Evolutionary conservation across 2,888 invertebrate species (phyloP), one percentile per base, ranked within the genome.

Genomic region (Drosophila pullipes): DNA sequence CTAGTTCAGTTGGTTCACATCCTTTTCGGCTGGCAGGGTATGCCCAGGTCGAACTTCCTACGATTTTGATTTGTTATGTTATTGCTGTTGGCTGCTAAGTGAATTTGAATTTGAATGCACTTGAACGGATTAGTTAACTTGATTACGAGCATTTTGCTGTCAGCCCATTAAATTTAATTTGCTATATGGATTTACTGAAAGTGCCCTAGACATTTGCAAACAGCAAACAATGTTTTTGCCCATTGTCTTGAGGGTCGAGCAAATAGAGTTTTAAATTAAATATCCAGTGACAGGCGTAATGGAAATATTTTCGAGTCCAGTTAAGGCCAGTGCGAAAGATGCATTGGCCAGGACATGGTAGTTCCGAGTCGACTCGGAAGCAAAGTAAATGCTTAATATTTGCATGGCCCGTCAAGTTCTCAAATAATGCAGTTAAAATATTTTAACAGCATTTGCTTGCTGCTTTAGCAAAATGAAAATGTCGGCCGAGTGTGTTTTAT

Each of bases 81-180:
- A 13, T 58, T 52, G 60, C 47, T 64, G 49, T 35, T 55, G 33
- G 58, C 58, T 76, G 67, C 59, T 41, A 73, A 82, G 69, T 70
- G 77, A 88, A 90, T 79, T 88, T 80, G 76, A 88, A 87, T 90
- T 90, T 82, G 64, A 69, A 75, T 82, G 74, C 90, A 86, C 83
- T 90, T 73, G 76, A 90, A 78, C 79, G 88, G 69, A 70, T 82
- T 80, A 81, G 82, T 87, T 89, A 74, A 84, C 82, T 85, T 89
- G 84, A 85, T 85, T 85, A 86, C 76, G 79, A 74, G 84, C 59
- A 63, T 74, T 76, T 81, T 69, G 69, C 65, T 69, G 62, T 66
- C 76, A 59, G 81, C 41, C 68, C 65, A 78, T 76, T 80, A 74
- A 81, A 85, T 81, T 84, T 85, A 84, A 89, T 85, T 85, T 86